These are phyloP conservation scores for Drosophila kohkoa DNA, from an alignment of 1,140 invertebrate species.

Conservation along the genomic window DNA sequence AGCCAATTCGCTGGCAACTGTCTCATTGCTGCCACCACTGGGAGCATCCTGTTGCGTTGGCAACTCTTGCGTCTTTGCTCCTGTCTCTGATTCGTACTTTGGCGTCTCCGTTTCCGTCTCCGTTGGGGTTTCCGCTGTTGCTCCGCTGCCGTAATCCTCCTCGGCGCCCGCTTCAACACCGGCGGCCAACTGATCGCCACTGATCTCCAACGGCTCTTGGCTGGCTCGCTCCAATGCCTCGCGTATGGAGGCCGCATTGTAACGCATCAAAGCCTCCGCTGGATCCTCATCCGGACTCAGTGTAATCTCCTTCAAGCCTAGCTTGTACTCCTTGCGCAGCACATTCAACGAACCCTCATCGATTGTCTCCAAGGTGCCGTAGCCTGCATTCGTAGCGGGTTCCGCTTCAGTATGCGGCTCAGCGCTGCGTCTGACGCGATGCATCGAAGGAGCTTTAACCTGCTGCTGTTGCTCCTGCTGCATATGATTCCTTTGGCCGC, in stretches of 20 bases:
- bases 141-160: constrained; percentile 17
- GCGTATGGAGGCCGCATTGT: constrained; percentile 77
- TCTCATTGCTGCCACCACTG: not conserved
- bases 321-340: constrained; percentile 70
- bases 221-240: constrained; percentile 74
- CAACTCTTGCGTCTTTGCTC: too few relatives aligned
- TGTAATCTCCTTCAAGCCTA: constrained; percentile 77
- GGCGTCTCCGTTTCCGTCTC: too few relatives aligned
- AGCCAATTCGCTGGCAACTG: constrained; percentile 10
- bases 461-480: too few relatives aligned
- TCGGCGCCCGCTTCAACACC: constrained; percentile 9
- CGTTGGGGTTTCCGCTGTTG: not conserved
- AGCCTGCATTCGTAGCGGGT: constrained; percentile 46
- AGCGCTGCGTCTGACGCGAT: not conserved
- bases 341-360: constrained; percentile 70
- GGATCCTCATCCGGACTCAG: constrained; percentile 79
- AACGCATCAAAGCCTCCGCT: constrained; percentile 76
- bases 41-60: constrained; percentile 4
- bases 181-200: constrained; percentile 48
- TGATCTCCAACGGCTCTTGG: constrained; percentile 72
- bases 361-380: constrained; percentile 73
- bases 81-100: not conserved
- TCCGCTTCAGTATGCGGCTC: not conserved
- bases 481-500: constrained; percentile 9
- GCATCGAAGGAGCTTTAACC: not conserved